These are phyloP conservation scores for Nannoperca obscura DNA, from an alignment of 2,797 vertebrate genomes.

Conservation along the genomic window DNA sequence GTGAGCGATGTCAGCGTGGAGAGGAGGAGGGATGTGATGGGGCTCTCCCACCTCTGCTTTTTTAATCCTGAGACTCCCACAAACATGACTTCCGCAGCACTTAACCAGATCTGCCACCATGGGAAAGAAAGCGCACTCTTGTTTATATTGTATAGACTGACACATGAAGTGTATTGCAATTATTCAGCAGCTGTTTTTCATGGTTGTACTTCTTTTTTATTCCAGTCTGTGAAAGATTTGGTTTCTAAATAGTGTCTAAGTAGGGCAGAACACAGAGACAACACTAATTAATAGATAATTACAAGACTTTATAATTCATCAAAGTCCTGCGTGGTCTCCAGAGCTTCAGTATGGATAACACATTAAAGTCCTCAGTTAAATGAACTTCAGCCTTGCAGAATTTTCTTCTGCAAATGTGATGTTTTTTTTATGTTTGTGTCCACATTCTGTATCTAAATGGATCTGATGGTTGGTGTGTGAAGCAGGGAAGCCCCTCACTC, in stretches of 20 bases:
- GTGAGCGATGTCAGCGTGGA: constrained; percentile 26
- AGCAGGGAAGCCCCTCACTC: constrained; percentile 50
- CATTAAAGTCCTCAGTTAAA: constrained; percentile 25
- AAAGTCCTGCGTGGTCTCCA: constrained; percentile 56
- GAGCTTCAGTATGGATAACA: constrained; percentile 27
- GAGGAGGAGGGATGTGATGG: background rate
- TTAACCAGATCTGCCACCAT: constrained; percentile 10
- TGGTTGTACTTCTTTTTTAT: constrained; percentile 11
- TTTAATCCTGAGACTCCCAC: background rate
- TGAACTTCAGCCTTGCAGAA: constrained; percentile 16
- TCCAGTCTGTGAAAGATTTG: constrained; percentile 18
- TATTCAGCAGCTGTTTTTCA: constrained; percentile 46
- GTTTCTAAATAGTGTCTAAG: constrained; percentile 44
- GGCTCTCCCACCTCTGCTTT: background rate
- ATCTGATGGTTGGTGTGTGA: constrained; percentile 28
- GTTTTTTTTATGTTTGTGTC: constrained; percentile 23
- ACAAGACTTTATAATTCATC: constrained; percentile 71
- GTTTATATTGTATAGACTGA: constrained; percentile 45
- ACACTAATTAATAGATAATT: constrained; percentile 75
- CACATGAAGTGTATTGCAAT: constrained; percentile 39
- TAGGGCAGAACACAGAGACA: constrained; percentile 61
- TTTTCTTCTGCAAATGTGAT: constrained; percentile 25
- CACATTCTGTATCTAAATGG: constrained; percentile 43
- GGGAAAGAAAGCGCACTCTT: background rate
- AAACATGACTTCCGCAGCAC: background rate